Base-by-base conservation (phyloP, 2,797 vertebrate species). In the Micropoecilia bifurca region DNA sequence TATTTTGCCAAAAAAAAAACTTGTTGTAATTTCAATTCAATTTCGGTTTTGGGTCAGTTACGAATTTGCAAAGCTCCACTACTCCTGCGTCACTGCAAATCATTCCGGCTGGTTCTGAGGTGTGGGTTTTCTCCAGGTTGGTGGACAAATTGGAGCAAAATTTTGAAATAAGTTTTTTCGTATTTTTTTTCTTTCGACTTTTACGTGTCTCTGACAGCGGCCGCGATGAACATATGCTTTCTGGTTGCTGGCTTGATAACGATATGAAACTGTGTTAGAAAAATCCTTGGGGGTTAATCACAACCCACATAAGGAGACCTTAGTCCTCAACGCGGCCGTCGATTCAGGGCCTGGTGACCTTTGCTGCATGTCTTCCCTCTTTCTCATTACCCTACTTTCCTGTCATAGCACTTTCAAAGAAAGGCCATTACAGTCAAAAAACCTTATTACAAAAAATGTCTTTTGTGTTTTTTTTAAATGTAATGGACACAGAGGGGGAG, bases 41-140 rank as follows among this genome's bases (percentile, higher is more conserved):
- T 74, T 78, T 71, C 3, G 28, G 28, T 71, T 82, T 66, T 39
- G 59, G 6, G 50, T 77, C 28, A 48, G 12, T 47, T 30, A 75
- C 66, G 2, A 66, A 39, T 20, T 25, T 66, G 57, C 28, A 50
- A n/a, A 74, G 47, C 39, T 20, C 53, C n/a, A 72, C 36, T 55
- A 30, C 43, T 57, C 66, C 39, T 45, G 16, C 36, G 7, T 73
- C 18, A 50, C 30, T 22, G 47, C 47, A 16, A 46, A 46, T 71
- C 25, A 71, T 71, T 71, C n/a, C 1, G 3, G 68, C 13, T 46
- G 68, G 68, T 45, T 71, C 41, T 43, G 68, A 71, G 14, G 25
- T 28, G 41, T 6, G 13, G 6, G 6, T 28, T 45, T 71, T n/a
- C 25, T 71, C 25, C 25, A 28, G 68, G 41, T 71, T 45, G 68